These are phyloP conservation scores for Planiliza haematocheilus DNA, from an alignment of 2,113 vertebrate species.

Conservation along the genomic window DNA sequence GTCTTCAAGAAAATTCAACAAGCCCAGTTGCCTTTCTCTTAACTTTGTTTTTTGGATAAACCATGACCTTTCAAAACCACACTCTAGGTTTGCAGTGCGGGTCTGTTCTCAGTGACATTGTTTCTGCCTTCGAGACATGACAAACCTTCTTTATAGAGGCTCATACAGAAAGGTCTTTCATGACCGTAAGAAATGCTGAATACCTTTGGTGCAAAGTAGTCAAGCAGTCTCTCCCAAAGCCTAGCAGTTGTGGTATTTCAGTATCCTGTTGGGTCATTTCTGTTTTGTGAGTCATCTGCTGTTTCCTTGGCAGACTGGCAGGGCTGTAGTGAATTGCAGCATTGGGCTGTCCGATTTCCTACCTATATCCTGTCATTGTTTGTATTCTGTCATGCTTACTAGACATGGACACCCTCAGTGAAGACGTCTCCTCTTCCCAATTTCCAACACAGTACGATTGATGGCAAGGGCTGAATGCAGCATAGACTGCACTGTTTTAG, in stretches of 20 bases:
- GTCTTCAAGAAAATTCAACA: too few species aligned
- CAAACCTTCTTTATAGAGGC: not conserved
- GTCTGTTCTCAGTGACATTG: not conserved
- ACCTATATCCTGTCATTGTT: constrained; percentile 68
- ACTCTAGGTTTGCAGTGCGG: constrained; percentile 31
- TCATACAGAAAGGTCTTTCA: constrained; percentile 30
- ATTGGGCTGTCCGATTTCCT: constrained; percentile 26
- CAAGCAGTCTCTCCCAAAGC: not conserved
- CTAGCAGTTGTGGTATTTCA: constrained; percentile 38
- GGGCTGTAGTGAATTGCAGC: constrained; percentile 16
- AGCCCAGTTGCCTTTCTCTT: too few species aligned
- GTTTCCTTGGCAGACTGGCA: constrained; percentile 56
- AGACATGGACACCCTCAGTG: not conserved
- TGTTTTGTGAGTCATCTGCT: constrained; percentile 63
- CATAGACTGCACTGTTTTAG: too few species aligned
- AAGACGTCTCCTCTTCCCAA: too few species aligned
- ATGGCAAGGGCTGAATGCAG: too few species aligned
- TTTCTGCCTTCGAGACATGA: not conserved
- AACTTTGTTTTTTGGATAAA: too few species aligned
- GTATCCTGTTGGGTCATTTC: constrained; percentile 69
- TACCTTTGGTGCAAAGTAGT: constrained; percentile 20
- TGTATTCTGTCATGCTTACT: not conserved
- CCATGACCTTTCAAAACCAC: constrained; percentile 7
- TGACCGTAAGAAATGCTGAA: constrained; percentile 28
- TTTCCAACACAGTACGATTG: too few species aligned